phyloP scores from a whole-genome alignment of 2,113 vertebrate species.

The Morone chrysops region DNA sequence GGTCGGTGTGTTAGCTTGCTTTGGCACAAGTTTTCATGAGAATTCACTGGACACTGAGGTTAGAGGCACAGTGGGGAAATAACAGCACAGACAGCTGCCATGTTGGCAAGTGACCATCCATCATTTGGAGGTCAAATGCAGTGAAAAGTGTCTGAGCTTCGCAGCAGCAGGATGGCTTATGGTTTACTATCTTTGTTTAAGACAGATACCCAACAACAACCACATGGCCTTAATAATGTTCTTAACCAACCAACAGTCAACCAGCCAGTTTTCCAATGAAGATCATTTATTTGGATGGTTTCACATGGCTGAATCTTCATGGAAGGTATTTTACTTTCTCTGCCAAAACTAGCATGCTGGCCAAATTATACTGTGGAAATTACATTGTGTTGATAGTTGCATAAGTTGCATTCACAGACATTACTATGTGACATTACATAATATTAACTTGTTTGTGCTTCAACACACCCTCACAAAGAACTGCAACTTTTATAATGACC shows the following conservation, averaged over 20 bases:
- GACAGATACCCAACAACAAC: not conserved
- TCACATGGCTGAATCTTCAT: not conserved
- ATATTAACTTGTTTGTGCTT: not conserved
- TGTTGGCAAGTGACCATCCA: not conserved
- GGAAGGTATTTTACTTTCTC: not conserved
- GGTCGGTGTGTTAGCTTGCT: conserved; percentile 11
- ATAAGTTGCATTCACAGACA: not conserved
- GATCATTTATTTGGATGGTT: not conserved
- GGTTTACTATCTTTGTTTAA: not conserved
- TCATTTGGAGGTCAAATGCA: conserved; percentile 30
- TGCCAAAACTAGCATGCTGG: not conserved
- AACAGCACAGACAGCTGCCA: not conserved
- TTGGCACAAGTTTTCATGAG: conserved; percentile 28
- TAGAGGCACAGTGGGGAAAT: conserved; percentile 11
- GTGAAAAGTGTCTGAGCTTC: not conserved
- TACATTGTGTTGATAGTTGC: not conserved
- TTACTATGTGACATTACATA: not conserved
- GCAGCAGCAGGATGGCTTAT: not conserved
- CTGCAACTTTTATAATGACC: not conserved
- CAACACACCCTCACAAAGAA: not conserved
- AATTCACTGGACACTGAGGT: conserved; percentile 34
- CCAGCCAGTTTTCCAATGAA: not conserved
- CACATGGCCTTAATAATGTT: not conserved
- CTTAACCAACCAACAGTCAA: not conserved
- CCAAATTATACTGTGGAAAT: too few relatives aligned